Evolutionary conservation across 2,797 vertebrate species (phyloP).

Genomic region (Neomorphus geoffroyi): DNA sequence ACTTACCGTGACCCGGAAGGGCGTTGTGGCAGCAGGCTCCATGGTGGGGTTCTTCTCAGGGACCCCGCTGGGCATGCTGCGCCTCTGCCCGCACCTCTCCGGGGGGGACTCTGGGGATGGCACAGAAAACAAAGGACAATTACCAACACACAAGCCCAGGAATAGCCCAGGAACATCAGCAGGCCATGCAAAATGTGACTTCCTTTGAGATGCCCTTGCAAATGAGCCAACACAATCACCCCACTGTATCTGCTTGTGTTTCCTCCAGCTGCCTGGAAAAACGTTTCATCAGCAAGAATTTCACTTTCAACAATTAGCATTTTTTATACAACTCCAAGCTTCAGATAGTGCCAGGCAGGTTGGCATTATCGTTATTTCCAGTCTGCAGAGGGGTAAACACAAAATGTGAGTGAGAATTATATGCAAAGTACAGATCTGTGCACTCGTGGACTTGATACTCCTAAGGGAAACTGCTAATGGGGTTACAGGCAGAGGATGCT

Average conservation of each 20-base stretch:
- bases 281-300: neutral
- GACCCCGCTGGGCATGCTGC: conserved; percentile 90
- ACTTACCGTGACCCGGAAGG: conserved; percentile 96
- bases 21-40: conserved; percentile 86
- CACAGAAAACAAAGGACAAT: neutral
- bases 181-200: fast-evolving
- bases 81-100: conserved; percentile 88
- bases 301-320: conserved; percentile 14
- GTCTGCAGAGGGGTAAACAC: conserved; percentile 30
- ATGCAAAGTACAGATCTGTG: neutral
- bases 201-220: neutral
- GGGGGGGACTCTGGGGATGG: conserved; percentile 88
- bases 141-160: neutral
- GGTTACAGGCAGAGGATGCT: neutral
- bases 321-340: conserved; percentile 15
- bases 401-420: neutral
- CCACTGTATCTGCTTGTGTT: fast-evolving
- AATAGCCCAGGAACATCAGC: neutral
- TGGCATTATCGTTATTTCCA: conserved; percentile 40
- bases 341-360: conserved; percentile 15
- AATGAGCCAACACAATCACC: fast-evolving
- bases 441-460: neutral
- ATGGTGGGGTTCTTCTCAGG: conserved; percentile 88
- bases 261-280: neutral
- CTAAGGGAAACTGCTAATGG: neutral